Evolutionary conservation across 2,797 vertebrate species (phyloP), one percentile per base, ranked within the genome.

Genomic region (Xerus rutilus): DNA sequence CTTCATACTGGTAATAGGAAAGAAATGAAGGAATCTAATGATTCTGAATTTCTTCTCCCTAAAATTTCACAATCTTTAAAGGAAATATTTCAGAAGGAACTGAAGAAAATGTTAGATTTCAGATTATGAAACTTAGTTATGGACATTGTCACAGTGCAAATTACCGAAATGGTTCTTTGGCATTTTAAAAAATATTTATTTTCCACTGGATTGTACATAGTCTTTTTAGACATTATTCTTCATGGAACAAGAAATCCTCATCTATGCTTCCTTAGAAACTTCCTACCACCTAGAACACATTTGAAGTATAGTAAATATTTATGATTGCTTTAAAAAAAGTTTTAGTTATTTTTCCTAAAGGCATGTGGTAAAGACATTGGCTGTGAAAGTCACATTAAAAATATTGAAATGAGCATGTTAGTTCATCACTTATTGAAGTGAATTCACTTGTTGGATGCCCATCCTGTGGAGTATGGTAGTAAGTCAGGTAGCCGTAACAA

Each of bases 91-190:
- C 73, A 72, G 83, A 86, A 8, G 9, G 17, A 89, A 23, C 18
- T 43, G 54, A 76, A 95, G 59, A 92, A 70, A 74, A 90, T 57
- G n/a, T 88, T 39, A 92, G 47, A 35, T 87, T 93, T 86, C 14
- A 73, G 59, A 70, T 18, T 67, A 88, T 78, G 28, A 54, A 94
- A 83, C 77, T 28, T 74, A 90, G 14, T 91, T 96, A 88, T 93
- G 72, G 85, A 65, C 17, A n/a, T 13, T 83, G 69, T 49, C 11
- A 73, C 35, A n/a, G 28, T n/a, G 82, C n/a, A 57, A 17, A 74
- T 92, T 79, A 78, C 35, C 43, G 85, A 10, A 90, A 52, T 3
- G 89, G 35, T 52, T 76, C 3, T 85, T 83, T 87, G 32, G n/a
- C 7, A 65, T 59, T 17, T 87, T 76, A 47, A 65, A 76, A 76